These are phyloP conservation scores for Bujurquina vittata DNA, from an alignment of 2,113 vertebrate genomes.

Conservation along the genomic window DNA sequence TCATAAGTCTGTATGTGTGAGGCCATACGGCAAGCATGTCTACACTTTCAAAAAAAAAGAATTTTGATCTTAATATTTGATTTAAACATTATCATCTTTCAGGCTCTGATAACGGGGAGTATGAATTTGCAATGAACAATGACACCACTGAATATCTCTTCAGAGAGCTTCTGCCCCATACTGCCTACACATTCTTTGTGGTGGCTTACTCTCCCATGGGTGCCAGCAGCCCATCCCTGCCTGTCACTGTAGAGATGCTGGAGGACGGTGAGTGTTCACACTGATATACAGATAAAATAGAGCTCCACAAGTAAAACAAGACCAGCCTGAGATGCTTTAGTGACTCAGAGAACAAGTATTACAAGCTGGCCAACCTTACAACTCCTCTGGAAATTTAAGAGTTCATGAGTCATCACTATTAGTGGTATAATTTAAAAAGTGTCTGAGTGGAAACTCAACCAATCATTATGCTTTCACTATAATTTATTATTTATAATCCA, in stretches of 20 bases:
- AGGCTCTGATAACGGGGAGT: constrained; percentile 90
- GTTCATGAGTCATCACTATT: neutral
- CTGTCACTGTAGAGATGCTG: constrained; percentile 87
- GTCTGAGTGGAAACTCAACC: neutral
- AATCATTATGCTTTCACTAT: neutral
- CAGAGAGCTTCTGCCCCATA: constrained; percentile 92
- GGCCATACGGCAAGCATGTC: neutral
- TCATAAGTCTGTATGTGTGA: neutral
- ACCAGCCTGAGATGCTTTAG: neutral
- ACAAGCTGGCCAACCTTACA: neutral
- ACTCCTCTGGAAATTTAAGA: neutral
- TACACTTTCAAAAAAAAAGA: neutral
- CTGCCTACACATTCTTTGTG: constrained; percentile 93
- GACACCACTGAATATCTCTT: constrained; percentile 94
- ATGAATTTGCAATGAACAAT: constrained; percentile 97
- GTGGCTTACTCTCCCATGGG: constrained; percentile 95
- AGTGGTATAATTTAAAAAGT: neutral
- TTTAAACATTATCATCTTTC: neutral
- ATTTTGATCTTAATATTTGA: neutral
- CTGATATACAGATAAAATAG: neutral
- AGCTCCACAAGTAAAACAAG: neutral
- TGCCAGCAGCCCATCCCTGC: constrained; percentile 88
- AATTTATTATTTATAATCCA: neutral
- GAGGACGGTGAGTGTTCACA: constrained; percentile 88
- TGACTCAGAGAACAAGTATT: neutral